Evolutionary conservation across 1,140 invertebrate species (phyloP).

Genomic region (Heterodera carotae): DNA sequence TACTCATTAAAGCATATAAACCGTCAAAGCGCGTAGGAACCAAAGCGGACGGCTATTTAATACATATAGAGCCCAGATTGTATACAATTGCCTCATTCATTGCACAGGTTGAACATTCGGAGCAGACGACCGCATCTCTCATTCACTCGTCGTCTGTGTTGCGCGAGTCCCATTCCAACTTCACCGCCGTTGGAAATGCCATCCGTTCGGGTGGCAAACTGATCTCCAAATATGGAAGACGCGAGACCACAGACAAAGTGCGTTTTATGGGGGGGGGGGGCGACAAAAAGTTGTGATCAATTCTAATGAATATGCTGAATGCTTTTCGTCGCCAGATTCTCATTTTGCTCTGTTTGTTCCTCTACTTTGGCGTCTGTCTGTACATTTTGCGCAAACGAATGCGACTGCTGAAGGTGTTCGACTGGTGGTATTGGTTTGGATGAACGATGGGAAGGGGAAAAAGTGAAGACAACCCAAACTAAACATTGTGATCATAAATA

Average conservation of each 20-base stretch:
- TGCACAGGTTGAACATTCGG: conserved; percentile 42
- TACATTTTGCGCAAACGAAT: conserved; percentile 44
- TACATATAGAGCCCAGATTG: too few species aligned
- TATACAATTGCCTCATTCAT: neutral
- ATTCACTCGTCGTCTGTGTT: conserved; percentile 33
- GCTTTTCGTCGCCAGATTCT: conserved; percentile 28
- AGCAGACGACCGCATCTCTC: conserved; percentile 33
- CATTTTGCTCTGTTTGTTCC: conserved; percentile 38
- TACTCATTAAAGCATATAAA: too few species aligned
- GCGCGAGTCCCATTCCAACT: conserved; percentile 36
- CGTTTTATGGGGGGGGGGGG: neutral
- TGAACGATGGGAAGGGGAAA: neutral
- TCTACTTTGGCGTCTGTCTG: conserved; percentile 41
- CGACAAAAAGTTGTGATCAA: neutral
- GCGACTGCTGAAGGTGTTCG: neutral
- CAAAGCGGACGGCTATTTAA: too few species aligned
- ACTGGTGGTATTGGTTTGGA: neutral
- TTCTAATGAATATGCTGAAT: neutral
- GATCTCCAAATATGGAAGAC: conserved; percentile 43
- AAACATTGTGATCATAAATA: too few species aligned
- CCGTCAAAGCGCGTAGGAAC: too few species aligned
- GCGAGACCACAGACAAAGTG: conserved; percentile 43
- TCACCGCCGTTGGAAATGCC: conserved; percentile 31
- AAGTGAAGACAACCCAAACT: too few species aligned
- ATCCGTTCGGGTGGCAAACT: conserved; percentile 43